These are phyloP conservation scores for Centropus bengalensis DNA, from an alignment of 2,113 vertebrate genomes.

Conservation along the genomic window DNA sequence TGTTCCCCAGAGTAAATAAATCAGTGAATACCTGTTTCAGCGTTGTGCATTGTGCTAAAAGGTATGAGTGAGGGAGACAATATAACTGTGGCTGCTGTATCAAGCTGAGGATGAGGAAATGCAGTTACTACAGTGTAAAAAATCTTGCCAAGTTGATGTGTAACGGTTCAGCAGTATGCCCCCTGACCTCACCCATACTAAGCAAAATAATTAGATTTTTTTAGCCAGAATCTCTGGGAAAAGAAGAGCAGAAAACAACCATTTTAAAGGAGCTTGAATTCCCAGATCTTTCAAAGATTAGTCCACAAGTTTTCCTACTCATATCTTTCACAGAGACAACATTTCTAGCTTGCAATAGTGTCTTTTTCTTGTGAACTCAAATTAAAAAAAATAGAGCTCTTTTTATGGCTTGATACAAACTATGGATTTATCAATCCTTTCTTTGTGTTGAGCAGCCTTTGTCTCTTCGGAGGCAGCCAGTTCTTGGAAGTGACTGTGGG, in stretches of 20 bases:
- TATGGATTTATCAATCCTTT: not conserved
- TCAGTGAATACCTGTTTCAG: not conserved
- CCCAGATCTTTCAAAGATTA: not conserved
- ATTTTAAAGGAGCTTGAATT: not conserved
- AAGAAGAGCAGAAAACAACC: not conserved
- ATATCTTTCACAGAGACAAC: not conserved
- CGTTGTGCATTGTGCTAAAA: not conserved
- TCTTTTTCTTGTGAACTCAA: not conserved
- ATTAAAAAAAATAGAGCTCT: not conserved
- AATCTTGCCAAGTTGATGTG: not conserved
- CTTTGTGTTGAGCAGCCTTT: not conserved
- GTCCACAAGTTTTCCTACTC: not conserved
- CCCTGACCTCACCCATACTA: not conserved
- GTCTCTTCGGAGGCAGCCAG: not conserved
- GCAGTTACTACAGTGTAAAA: not conserved
- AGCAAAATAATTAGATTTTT: not conserved
- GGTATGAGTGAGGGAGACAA: not conserved
- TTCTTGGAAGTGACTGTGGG: not conserved
- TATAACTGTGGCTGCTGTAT: not conserved
- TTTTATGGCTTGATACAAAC: not conserved
- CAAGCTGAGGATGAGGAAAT: not conserved
- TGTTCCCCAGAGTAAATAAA: not conserved
- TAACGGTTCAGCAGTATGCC: fast-evolving
- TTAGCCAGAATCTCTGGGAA: fast-evolving
- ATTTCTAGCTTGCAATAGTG: not conserved